Percentiles rank a stretch among this genome's conserved stretches.
Conservation (phyloP, 2,888 invertebrate genomes). For the Drosophila anomalipes region DNA sequence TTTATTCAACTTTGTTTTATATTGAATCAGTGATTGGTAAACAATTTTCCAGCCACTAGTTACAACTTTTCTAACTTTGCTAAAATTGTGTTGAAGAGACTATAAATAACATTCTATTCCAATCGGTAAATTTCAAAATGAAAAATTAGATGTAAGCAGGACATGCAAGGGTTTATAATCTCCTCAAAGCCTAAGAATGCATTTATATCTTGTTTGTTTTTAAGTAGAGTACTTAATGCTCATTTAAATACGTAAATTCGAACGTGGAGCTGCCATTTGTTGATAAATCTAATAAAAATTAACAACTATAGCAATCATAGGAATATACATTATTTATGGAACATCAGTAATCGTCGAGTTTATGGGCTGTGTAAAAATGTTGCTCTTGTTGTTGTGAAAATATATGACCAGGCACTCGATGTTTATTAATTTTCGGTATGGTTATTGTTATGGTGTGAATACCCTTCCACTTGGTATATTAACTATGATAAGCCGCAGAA, state of each 20-base stretch:
- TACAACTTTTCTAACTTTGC: not conserved
- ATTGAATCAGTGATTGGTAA: not conserved
- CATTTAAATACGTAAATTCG: not conserved
- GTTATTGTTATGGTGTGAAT: conserved; percentile 28
- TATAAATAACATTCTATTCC: not conserved
- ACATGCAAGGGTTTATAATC: not conserved
- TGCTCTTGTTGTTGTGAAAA: conserved; percentile 35
- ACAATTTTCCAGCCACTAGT: not conserved
- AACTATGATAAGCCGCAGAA: not conserved
- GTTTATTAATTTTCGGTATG: conserved; percentile 53
- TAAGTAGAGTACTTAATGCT: not conserved
- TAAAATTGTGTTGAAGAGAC: no score
- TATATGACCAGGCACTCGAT: conserved; percentile 59
- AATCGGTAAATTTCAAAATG: not conserved
- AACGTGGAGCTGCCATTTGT: not conserved
- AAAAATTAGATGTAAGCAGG: not conserved
- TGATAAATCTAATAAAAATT: conserved; percentile 35
- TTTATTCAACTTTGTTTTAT: not conserved
- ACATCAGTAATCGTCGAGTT: conserved; percentile 72
- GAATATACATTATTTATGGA: conserved; percentile 66
- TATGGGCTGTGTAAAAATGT: conserved; percentile 63
- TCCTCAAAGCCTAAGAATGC: not conserved
- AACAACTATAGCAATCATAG: conserved; percentile 28
- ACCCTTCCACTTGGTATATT: conserved; percentile 2
- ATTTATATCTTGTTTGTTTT: not conserved